These are phyloP conservation scores for Axea sp. DNA, from an alignment of 2,888 invertebrate genomes.

Conservation along the genomic window DNA sequence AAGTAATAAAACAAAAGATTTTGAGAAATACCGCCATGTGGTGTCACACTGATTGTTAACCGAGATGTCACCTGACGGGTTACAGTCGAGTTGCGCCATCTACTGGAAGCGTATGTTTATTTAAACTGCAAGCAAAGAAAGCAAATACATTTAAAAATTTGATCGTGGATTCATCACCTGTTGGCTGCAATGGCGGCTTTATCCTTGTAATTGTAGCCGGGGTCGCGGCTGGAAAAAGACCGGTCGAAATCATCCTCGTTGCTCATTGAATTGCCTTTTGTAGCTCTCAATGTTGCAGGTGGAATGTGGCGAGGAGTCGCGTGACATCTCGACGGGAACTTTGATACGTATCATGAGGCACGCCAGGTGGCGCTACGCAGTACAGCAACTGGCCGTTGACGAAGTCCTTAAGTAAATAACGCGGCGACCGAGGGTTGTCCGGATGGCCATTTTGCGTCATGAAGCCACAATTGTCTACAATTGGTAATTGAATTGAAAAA, in stretches of 20 bases:
- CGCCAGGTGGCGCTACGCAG: slow-evolving; percentile 89
- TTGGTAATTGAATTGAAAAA: too few species aligned
- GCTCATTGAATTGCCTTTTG: slow-evolving; percentile 80
- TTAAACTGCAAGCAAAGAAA: not conserved
- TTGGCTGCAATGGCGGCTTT: slow-evolving; percentile 8
- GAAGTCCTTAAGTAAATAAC: slow-evolving; percentile 94
- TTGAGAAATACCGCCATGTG: slow-evolving; percentile 6
- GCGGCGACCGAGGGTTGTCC: slow-evolving; percentile 93
- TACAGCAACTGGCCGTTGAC: slow-evolving; percentile 92
- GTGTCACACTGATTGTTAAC: not conserved
- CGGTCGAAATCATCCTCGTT: slow-evolving; percentile 82
- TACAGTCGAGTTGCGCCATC: too few species aligned
- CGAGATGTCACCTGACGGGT: too few species aligned
- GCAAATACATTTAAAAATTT: not conserved
- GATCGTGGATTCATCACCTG: slow-evolving; percentile 5
- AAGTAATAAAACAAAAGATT: too few species aligned
- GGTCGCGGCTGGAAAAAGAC: slow-evolving; percentile 81
- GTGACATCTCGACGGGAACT: slow-evolving; percentile 80
- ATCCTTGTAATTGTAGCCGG: slow-evolving; percentile 65
- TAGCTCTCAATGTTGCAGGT: slow-evolving; percentile 81
- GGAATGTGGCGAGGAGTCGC: slow-evolving; percentile 79
- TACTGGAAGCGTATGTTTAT: too few species aligned
- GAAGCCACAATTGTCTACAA: slow-evolving; percentile 93
- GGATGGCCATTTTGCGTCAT: slow-evolving; percentile 98
- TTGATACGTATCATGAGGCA: slow-evolving; percentile 83